Percentiles rank a stretch among this genome's conserved stretches.
These are phyloP conservation scores for Phthorimaea operculella DNA, from an alignment of 1,140 invertebrate genomes.

Conservation along the genomic window DNA sequence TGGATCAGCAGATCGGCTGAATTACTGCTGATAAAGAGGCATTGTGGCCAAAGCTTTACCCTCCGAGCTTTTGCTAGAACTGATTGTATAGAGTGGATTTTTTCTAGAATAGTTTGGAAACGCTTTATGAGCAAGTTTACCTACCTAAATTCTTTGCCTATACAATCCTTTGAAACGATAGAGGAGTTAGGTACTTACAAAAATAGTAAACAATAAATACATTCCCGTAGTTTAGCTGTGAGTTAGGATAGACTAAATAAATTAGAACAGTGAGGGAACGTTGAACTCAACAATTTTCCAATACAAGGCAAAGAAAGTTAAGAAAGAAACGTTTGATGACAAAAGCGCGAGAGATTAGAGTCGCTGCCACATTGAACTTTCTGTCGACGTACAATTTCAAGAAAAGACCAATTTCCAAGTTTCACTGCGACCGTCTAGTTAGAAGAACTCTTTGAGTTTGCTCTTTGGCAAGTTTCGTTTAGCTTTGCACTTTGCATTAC, in stretches of 20 bases:
- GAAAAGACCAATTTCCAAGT: slow-evolving; percentile 7
- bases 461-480: slow-evolving; percentile 2
- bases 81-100: not conserved
- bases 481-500: not conserved
- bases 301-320: not conserved
- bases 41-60: not conserved
- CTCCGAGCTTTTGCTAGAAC: not conserved
- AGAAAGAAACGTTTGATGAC: slow-evolving; percentile 7
- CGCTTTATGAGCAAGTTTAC: not conserved
- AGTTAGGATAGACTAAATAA: too few relatives aligned
- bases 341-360: slow-evolving; percentile 1
- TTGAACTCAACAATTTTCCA: not conserved
- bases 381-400: slow-evolving; percentile 2
- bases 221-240: too few relatives aligned
- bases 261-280: not conserved
- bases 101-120: not conserved
- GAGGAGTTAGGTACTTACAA: too few relatives aligned
- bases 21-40: slow-evolving; percentile 2
- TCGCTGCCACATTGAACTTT: not conserved
- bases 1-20: slow-evolving; percentile 1
- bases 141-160: too few relatives aligned
- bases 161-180: too few relatives aligned
- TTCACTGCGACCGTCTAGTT: not conserved
- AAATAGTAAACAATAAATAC: too few relatives aligned
- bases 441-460: slow-evolving; percentile 4